A percentile compares a stretch with the other conserved stretches of the same genome.
Conservation (phyloP, 2,113 vertebrate genomes). For the Bubo blakistoni region DNA sequence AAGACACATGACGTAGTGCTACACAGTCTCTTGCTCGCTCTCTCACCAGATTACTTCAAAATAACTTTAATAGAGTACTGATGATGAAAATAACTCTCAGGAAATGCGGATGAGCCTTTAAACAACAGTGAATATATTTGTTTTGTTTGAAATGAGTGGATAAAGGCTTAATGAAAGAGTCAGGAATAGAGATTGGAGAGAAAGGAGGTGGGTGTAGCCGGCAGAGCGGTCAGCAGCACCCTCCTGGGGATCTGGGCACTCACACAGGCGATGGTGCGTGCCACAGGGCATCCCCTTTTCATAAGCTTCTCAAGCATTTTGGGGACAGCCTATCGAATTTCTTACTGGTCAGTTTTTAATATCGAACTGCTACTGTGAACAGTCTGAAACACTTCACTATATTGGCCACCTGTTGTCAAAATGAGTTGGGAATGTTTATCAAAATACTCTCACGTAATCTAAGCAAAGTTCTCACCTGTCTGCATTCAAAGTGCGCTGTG, state of each 20-base stretch:
- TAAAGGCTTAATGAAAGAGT: slow-evolving; percentile 28
- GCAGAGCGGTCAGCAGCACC: not conserved
- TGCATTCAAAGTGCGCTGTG: not conserved
- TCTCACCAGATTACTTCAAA: slow-evolving; percentile 48
- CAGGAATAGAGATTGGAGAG: not conserved
- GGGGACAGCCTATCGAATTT: not conserved
- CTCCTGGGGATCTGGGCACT: not conserved
- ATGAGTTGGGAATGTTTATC: not conserved
- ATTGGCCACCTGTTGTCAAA: not conserved
- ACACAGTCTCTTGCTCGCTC: not conserved
- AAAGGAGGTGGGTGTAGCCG: not conserved
- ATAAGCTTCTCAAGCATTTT: not conserved
- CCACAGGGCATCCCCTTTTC: not conserved
- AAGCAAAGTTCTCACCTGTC: not conserved
- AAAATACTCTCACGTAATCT: not conserved
- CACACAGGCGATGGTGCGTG: not conserved
- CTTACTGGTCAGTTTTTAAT: not conserved
- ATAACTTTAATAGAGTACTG: slow-evolving; percentile 49
- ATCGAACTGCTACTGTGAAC: not conserved
- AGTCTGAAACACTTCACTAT: not conserved
- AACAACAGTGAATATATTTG: slow-evolving; percentile 50
- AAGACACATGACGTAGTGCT: slow-evolving; percentile 53
- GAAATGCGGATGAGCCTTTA: slow-evolving; percentile 51
- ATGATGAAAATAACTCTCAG: slow-evolving; percentile 43
- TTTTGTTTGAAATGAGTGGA: slow-evolving; percentile 53